Conservation (phyloP, 2,797 vertebrate species). For the Allochrocebus solatus region DNA sequence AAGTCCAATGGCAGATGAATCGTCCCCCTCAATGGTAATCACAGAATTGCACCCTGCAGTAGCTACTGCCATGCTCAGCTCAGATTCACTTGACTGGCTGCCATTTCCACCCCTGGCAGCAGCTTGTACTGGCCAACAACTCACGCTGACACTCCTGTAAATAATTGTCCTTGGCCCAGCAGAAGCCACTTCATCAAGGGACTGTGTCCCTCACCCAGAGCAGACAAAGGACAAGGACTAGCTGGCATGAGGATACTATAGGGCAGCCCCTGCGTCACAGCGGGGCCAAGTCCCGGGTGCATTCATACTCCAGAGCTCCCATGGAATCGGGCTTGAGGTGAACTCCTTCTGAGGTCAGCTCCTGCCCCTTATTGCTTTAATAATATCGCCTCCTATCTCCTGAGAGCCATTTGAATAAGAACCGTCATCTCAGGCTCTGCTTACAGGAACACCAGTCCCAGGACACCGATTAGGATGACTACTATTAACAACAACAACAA, state of each 20-base stretch:
- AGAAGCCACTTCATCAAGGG: no score
- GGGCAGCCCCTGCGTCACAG: fast-evolving
- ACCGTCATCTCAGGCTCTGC: neutral
- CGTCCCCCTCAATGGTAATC: fast-evolving
- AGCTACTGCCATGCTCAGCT: no score
- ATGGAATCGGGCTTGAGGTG: fast-evolving
- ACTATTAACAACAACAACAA: neutral
- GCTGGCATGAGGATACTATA: fast-evolving
- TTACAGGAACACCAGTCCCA: neutral
- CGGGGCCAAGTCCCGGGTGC: no score
- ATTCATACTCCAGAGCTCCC: fast-evolving
- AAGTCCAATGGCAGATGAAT: fast-evolving
- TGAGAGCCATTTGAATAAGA: neutral
- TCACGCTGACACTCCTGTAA: neutral
- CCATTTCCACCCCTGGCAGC: fast-evolving
- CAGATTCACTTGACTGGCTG: fast-evolving
- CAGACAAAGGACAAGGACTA: fast-evolving
- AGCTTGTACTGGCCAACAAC: neutral
- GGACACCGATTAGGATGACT: neutral
- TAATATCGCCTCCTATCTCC: fast-evolving
- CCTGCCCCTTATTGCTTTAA: neutral
- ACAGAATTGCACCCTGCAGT: fast-evolving
- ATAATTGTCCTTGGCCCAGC: neutral
- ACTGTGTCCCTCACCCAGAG: no score
- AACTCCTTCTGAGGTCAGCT: no score